These are phyloP conservation scores for Varecia variegata DNA, from an alignment of 2,797 vertebrate genomes.

Conservation along the genomic window DNA sequence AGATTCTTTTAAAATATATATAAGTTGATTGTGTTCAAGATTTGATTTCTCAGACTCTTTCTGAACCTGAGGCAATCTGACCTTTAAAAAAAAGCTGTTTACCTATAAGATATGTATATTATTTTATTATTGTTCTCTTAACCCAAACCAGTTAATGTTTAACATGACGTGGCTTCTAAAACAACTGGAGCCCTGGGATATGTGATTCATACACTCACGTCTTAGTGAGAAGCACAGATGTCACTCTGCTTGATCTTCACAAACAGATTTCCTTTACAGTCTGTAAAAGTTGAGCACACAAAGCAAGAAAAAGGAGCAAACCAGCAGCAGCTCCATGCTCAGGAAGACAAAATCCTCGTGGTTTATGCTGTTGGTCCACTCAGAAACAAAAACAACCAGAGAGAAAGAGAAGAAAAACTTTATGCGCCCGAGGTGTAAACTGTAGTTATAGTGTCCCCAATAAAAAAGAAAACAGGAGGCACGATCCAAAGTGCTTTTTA, in stretches of 20 bases:
- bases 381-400: constrained; percentile 71
- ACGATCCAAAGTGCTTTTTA: constrained; percentile 56
- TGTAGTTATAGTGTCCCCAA: constrained; percentile 64
- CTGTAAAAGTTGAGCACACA: constrained; percentile 57
- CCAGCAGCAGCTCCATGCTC: constrained; percentile 59
- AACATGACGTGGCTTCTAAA: constrained; percentile 46
- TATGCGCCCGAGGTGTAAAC: constrained; percentile 79
- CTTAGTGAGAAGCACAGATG: constrained; percentile 42
- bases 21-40: constrained; percentile 64
- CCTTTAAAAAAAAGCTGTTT: not conserved
- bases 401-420: constrained; percentile 50
- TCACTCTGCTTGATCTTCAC: constrained; percentile 36
- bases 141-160: constrained; percentile 47
- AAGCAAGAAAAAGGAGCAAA: constrained; percentile 18
- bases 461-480: constrained; percentile 69
- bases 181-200: constrained; percentile 65
- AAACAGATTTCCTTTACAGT: not conserved
- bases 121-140: constrained; percentile 50
- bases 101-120: constrained; percentile 22
- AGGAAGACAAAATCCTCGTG: constrained; percentile 70
- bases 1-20: constrained; percentile 69
- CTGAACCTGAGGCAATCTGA: constrained; percentile 63
- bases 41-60: constrained; percentile 70
- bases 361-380: constrained; percentile 83
- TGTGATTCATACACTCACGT: constrained; percentile 34